A percentile compares a stretch with the other conserved stretches of the same genome.
Evolutionary conservation across 2,888 invertebrate species (phyloP).

Genomic region (Drosophila algonquin): DNA sequence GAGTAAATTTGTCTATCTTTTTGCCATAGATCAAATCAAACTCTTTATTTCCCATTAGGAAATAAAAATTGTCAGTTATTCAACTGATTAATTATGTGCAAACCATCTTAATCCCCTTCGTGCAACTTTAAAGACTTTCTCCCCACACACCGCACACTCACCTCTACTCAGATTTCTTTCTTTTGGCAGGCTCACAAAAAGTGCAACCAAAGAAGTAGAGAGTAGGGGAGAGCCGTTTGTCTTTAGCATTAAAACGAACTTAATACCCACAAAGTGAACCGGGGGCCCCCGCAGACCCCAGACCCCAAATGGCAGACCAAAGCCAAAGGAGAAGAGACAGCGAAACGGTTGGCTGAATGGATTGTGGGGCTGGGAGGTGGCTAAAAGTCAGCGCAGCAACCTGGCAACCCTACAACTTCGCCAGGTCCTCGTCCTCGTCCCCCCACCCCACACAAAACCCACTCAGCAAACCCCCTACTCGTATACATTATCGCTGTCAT

Average conservation of each 20-base stretch:
- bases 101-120: conserved; percentile 37
- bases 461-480: conserved; percentile 17
- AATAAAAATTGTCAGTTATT: not conserved
- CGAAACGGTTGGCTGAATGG: conserved; percentile 1
- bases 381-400: conserved; percentile 6
- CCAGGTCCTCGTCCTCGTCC: conserved; percentile 7
- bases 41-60: not conserved
- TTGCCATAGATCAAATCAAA: not conserved
- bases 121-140: conserved; percentile 38
- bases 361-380: conserved; percentile 17
- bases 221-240: conserved; percentile 56
- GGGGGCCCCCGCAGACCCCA: conserved; percentile 29
- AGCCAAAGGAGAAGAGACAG: not conserved
- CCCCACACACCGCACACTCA: not conserved
- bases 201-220: conserved; percentile 32
- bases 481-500: conserved; percentile 80
- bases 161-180: conserved; percentile 20
- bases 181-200: conserved; percentile 32
- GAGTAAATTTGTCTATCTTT: not conserved
- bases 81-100: conserved; percentile 34
- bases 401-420: conserved; percentile 61
- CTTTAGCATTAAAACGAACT: conserved; percentile 71
- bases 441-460: not conserved
- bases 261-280: conserved; percentile 73
- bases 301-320: conserved; percentile 27